Evolutionary conservation across 1,140 invertebrate genomes (phyloP).

Genomic region (Lucilia cuprina): DNA sequence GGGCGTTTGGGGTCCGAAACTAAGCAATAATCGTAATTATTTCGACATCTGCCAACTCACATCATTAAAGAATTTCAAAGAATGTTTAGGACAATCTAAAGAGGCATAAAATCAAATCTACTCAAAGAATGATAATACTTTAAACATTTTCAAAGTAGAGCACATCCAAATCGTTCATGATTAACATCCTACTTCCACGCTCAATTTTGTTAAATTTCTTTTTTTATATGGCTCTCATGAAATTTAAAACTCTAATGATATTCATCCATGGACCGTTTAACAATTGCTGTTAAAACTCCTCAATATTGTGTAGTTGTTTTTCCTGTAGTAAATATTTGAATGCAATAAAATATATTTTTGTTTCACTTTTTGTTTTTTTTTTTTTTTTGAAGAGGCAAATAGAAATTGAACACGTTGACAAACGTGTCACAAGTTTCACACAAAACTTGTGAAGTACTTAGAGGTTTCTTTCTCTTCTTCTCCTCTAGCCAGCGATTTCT

Average conservation of each 20-base stretch:
- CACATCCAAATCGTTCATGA: no score
- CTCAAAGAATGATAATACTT: no score
- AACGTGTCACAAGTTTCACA: slow-evolving; percentile 14
- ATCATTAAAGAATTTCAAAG: no score
- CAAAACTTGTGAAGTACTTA: slow-evolving; percentile 11
- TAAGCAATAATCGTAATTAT: no score
- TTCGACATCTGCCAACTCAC: no score
- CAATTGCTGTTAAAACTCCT: background rate
- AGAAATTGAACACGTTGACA: background rate
- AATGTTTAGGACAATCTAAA: no score
- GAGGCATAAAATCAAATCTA: no score
- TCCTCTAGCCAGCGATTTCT: background rate
- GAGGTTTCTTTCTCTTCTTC: background rate
- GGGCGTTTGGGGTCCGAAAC: no score
- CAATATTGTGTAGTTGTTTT: background rate
- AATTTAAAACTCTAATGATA: background rate
- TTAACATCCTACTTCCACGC: background rate
- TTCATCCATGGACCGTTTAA: background rate
- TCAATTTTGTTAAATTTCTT: background rate
- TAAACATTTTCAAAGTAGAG: no score
- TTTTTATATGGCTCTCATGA: background rate
- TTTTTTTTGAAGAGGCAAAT: no score
- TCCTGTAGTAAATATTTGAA: background rate
- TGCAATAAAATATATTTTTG: background rate
- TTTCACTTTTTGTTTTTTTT: background rate